Percentiles rank a stretch among this genome's conserved stretches.
These are phyloP conservation scores for Hyposoter dolosus DNA, from an alignment of 2,888 invertebrate genomes.

Conservation along the genomic window DNA sequence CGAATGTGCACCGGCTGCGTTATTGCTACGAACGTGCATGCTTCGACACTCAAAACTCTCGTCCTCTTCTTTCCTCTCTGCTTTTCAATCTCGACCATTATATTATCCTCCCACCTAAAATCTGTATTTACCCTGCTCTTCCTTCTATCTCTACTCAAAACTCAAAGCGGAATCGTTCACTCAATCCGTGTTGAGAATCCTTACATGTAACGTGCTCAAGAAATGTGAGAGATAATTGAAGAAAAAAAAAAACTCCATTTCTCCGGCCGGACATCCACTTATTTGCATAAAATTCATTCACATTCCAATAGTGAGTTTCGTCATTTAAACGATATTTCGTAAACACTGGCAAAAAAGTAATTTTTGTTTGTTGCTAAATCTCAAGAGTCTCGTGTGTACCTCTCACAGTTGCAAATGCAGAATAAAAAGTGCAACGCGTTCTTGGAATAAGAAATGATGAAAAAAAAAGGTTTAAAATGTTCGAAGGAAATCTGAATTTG, in stretches of 20 bases:
- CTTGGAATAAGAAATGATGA: neutral
- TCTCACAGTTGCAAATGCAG: neutral
- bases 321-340: neutral
- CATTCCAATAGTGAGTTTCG: neutral
- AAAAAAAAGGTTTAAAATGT: neutral
- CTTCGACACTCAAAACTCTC: conserved; percentile 21
- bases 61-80: neutral
- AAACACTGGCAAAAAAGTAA: neutral
- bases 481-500: neutral
- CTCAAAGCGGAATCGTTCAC: neutral
- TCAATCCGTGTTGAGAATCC: neutral
- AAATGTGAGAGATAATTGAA: neutral
- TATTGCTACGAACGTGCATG: conserved; percentile 31
- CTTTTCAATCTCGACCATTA: conserved; percentile 34
- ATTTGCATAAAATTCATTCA: neutral
- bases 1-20: conserved; percentile 50
- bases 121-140: neutral
- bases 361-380: neutral
- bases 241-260: no score
- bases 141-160: neutral
- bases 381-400: neutral
- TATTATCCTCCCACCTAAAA: conserved; percentile 23
- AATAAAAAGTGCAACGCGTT: neutral
- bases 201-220: neutral
- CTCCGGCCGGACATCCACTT: neutral